These are phyloP conservation scores for Periplaneta americana DNA, from an alignment of 1,140 invertebrate genomes.

Conservation along the genomic window DNA sequence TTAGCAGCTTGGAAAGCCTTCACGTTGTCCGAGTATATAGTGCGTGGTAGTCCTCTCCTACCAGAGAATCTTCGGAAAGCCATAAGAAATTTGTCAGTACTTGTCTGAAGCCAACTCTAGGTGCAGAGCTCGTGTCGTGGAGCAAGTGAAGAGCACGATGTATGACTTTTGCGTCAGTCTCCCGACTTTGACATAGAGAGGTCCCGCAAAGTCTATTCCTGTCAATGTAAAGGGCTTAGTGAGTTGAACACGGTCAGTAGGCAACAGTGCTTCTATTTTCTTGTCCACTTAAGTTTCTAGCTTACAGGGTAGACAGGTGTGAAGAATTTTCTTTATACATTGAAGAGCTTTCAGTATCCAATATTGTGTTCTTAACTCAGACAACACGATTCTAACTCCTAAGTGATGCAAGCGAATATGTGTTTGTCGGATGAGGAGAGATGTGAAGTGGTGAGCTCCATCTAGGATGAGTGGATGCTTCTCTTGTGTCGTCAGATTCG, in stretches of 20 bases:
- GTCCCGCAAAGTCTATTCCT: neutral
- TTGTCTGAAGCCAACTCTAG: neutral
- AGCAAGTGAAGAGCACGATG: neutral
- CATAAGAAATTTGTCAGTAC: neutral
- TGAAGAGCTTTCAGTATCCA: neutral
- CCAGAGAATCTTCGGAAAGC: neutral
- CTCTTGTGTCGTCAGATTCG: neutral
- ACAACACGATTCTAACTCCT: neutral
- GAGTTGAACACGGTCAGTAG: neutral
- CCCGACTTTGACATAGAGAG: neutral
- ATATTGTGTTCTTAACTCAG: neutral
- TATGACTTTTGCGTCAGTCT: neutral
- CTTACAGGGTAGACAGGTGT: neutral
- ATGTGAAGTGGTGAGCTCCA: neutral
- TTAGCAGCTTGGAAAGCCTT: neutral
- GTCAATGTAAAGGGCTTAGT: neutral
- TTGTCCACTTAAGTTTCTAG: neutral
- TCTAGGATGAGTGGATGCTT: neutral
- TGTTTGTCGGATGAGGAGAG: neutral
- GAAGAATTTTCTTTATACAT: neutral
- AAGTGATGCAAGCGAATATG: neutral
- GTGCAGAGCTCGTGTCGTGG: neutral
- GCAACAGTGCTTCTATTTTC: neutral
- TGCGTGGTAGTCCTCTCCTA: neutral
- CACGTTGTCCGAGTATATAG: neutral